Conservation (phyloP, 1,140 invertebrate genomes). For the Kradibia gibbosae region DNA sequence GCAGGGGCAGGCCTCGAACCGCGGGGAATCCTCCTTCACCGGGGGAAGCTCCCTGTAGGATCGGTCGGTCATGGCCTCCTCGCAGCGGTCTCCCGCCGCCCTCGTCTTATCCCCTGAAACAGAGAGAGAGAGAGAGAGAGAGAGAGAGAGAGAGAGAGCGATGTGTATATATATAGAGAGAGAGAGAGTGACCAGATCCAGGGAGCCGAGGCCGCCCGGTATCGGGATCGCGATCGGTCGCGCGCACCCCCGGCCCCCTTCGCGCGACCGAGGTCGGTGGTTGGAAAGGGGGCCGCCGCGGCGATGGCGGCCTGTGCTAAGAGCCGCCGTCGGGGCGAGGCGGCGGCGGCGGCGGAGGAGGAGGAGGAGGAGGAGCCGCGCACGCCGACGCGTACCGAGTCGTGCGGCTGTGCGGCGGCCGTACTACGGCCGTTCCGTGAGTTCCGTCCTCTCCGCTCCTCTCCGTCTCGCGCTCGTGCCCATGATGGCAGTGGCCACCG, state of each 20-base stretch:
- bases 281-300: neutral
- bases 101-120: no score
- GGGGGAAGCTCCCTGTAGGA: slow-evolving; percentile 55
- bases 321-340: no score
- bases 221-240: no score
- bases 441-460: no score
- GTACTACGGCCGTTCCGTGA: no score
- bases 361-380: neutral
- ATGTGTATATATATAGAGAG: no score
- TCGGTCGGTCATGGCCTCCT: slow-evolving; percentile 62
- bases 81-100: neutral
- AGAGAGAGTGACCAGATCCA: no score
- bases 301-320: neutral
- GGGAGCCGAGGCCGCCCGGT: no score
- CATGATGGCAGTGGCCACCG: slow-evolving; percentile 61
- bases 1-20: slow-evolving; percentile 55
- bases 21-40: neutral
- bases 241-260: no score
- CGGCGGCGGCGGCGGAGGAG: neutral
- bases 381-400: slow-evolving; percentile 54
- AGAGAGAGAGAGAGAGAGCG: no score
- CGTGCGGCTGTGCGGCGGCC: neutral
- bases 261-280: no score
- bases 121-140: no score
- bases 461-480: neutral